Evolutionary conservation across 2,113 vertebrate species (phyloP), one percentile per base, ranked within the genome.

Genomic region (Oostethus manadensis): DNA sequence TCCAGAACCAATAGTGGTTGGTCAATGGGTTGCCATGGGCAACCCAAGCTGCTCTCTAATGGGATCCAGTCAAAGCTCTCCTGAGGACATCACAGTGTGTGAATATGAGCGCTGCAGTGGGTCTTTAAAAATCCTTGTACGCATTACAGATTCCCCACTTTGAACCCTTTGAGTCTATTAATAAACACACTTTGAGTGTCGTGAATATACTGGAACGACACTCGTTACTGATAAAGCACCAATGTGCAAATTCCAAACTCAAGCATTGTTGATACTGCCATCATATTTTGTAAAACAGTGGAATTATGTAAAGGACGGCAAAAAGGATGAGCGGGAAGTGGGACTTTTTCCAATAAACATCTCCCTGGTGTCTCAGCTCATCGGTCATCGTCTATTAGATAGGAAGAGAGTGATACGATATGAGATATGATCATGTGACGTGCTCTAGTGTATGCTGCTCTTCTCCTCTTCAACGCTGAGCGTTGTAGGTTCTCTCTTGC

Each of bases 351-450:
- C 7, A 67, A 35, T 45, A 58, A 26, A 73, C 74, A 72, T 76
- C 76, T 73, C 74, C 26, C 60, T 62, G 33, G 35, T 70, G 73
- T 76, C 74, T 75, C 73, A 38, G 20, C 69, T 84, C 64, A 79
- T 73, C 64, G 67, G 73, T 82, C 73, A 49, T 46, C 56, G 64
- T 62, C 68, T 69, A 65, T 80, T 66, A 75, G 74, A 69, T 59
- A 58, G 60, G 60, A 71, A 78, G 72, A 63, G 62, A 64, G 58
- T 44, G 64, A 69, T 18, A 33, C 5, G 29, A 35, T 54, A 16
- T 45, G 56, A 59, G 6, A 50, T 50, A 22, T 23, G 13, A 8
- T 22, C 56, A 60, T 18, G 29, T 77, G 42, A 61, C 53, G 0
- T 20, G 26, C 8, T 8, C 66, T 58, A n/a, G 9, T 21, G 43